phyloP scores from a whole-genome alignment of 2,113 vertebrate species.

The Poeciliopsis retropinna region DNA sequence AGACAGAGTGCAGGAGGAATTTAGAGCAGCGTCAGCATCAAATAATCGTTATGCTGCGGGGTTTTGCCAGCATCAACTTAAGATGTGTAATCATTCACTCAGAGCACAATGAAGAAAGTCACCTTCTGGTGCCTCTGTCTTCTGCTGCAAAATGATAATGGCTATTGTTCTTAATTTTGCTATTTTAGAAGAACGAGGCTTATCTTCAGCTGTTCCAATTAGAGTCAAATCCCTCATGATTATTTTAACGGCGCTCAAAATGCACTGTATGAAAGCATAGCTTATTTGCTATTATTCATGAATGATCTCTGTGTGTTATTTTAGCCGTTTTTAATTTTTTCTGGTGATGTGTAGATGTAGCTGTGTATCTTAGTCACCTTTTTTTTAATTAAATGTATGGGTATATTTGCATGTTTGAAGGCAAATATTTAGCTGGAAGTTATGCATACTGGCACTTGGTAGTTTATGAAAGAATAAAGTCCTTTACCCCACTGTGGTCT shows the following conservation, averaged over 20 bases:
- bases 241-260: conserved; percentile 33
- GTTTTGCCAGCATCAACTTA: background rate
- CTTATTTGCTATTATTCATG: conserved; percentile 5
- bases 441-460: too few relatives aligned
- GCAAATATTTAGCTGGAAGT: too few relatives aligned
- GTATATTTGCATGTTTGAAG: too few relatives aligned
- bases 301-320: too few relatives aligned
- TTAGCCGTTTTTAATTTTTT: too few relatives aligned
- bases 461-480: too few relatives aligned
- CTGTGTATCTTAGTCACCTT: too few relatives aligned
- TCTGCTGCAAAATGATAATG: conserved; percentile 25
- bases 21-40: background rate
- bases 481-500: too few relatives aligned
- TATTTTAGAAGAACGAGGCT: conserved; percentile 22
- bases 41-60: background rate
- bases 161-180: conserved; percentile 34
- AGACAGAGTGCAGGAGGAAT: background rate
- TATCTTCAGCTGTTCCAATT: conserved; percentile 37
- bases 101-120: conserved; percentile 18
- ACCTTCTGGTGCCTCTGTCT: background rate
- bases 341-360: too few relatives aligned
- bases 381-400: too few relatives aligned
- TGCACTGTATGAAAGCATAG: conserved; percentile 11
- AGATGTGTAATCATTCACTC: background rate
- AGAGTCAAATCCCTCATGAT: conserved; percentile 33